Percentiles rank a stretch among this genome's conserved stretches.
phyloP scores from a whole-genome alignment of 35 echinoderm and acorn worm species.

The Heliocidaris erythrogramma region DNA sequence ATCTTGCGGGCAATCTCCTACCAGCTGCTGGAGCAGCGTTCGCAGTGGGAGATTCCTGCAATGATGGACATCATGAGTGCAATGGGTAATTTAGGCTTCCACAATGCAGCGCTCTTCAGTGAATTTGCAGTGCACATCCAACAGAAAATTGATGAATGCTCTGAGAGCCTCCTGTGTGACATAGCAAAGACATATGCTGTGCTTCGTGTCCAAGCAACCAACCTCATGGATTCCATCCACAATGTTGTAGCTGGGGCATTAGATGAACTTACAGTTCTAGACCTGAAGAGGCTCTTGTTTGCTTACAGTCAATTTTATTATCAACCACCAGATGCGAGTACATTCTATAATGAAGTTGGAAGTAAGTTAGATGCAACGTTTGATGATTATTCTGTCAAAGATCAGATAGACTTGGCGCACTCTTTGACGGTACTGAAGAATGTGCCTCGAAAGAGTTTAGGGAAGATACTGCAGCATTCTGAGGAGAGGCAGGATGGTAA shows the following conservation, averaged over 20 bases:
- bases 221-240: conserved; percentile 42
- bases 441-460: not conserved
- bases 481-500: not conserved
- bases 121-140: conserved; percentile 60
- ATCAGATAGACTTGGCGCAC: conserved; percentile 39
- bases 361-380: not conserved
- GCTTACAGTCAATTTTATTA: conserved; percentile 33
- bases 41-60: conserved; percentile 57
- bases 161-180: conserved; percentile 12
- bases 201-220: conserved; percentile 40
- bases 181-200: conserved; percentile 57
- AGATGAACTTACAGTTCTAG: not conserved
- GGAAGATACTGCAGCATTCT: not conserved
- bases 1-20: conserved; percentile 59
- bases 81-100: conserved; percentile 53
- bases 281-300: conserved; percentile 43
- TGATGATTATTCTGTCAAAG: not conserved
- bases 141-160: conserved; percentile 45
- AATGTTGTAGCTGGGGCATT: not conserved
- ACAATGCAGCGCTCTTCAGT: conserved; percentile 50
- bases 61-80: conserved; percentile 47
- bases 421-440: not conserved
- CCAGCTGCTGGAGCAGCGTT: conserved; percentile 56
- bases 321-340: not conserved
- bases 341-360: conserved; percentile 14